These are phyloP conservation scores for Monomorium pharaonis DNA, from an alignment of 1,140 invertebrate species.

Conservation along the genomic window DNA sequence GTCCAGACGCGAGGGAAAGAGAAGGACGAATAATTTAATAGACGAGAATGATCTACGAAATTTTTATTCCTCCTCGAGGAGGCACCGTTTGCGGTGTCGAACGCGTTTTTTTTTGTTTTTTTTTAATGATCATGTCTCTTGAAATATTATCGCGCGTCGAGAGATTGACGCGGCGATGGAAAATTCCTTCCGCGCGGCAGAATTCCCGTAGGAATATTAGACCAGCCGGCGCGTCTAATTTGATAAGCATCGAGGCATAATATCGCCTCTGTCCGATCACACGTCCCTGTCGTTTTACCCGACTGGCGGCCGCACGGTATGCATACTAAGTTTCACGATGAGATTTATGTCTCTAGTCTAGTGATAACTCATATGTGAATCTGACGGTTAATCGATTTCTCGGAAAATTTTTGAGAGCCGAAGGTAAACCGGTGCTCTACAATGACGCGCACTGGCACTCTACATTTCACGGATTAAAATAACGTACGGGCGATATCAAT, in stretches of 20 bases:
- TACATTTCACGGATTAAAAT: constrained; percentile 9
- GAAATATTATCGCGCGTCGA: background rate
- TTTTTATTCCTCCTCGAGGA: background rate
- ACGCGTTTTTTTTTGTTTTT: background rate
- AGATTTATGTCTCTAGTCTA: constrained; percentile 62
- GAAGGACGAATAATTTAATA: background rate
- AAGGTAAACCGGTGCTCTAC: constrained; percentile 3
- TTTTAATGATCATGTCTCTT: constrained; percentile 2
- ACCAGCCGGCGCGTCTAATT: constrained; percentile 23
- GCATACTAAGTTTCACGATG: constrained; percentile 68
- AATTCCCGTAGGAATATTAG: background rate
- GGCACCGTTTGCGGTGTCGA: background rate
- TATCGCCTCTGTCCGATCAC: constrained; percentile 65
- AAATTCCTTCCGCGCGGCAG: constrained; percentile 6
- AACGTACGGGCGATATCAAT: constrained; percentile 33
- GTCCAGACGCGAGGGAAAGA: background rate
- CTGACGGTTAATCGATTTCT: constrained; percentile 65
- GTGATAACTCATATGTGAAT: constrained; percentile 23
- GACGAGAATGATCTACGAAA: background rate
- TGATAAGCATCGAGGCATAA: constrained; percentile 67
- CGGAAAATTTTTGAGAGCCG: constrained; percentile 44
- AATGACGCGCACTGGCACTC: background rate
- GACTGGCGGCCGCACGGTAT: constrained; percentile 45
- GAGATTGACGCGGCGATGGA: background rate
- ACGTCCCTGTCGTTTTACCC: constrained; percentile 64